A percentile compares a stretch with the other conserved stretches of the same genome.
These are phyloP conservation scores for Chrysochloris asiatica DNA, from an alignment of 2,113 vertebrate genomes.

Conservation along the genomic window DNA sequence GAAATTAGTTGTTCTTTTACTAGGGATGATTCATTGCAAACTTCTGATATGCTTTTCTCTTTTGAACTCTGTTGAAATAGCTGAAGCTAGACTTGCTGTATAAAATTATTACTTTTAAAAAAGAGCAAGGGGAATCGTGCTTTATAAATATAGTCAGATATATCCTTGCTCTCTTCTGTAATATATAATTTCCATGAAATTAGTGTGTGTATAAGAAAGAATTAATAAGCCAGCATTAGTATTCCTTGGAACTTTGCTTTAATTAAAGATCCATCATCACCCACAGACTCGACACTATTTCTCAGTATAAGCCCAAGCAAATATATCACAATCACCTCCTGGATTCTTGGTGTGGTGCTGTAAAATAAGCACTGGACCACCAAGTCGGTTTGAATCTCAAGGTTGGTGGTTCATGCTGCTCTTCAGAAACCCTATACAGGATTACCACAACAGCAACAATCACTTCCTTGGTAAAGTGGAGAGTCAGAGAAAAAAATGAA, in stretches of 20 bases:
- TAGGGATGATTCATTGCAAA: constrained; percentile 57
- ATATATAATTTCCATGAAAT: constrained; percentile 13
- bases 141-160: neutral
- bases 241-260: neutral
- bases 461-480: too few species aligned
- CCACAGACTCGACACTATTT: neutral
- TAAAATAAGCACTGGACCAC: too few species aligned
- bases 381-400: too few species aligned
- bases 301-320: neutral
- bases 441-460: too few species aligned
- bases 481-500: too few species aligned
- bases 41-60: constrained; percentile 45
- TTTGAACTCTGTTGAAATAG: constrained; percentile 55
- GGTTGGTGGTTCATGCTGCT: too few species aligned
- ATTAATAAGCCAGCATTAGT: neutral
- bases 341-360: too few species aligned
- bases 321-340: neutral
- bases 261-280: neutral
- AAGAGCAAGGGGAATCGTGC: neutral
- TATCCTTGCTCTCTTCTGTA: constrained; percentile 15
- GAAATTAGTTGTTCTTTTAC: constrained; percentile 69
- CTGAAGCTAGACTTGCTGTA: constrained; percentile 7
- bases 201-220: neutral
- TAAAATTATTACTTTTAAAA: constrained; percentile 30
- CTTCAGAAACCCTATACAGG: too few species aligned